These are phyloP conservation scores for Columba guinea DNA, from an alignment of 2,797 vertebrate genomes.

Conservation along the genomic window DNA sequence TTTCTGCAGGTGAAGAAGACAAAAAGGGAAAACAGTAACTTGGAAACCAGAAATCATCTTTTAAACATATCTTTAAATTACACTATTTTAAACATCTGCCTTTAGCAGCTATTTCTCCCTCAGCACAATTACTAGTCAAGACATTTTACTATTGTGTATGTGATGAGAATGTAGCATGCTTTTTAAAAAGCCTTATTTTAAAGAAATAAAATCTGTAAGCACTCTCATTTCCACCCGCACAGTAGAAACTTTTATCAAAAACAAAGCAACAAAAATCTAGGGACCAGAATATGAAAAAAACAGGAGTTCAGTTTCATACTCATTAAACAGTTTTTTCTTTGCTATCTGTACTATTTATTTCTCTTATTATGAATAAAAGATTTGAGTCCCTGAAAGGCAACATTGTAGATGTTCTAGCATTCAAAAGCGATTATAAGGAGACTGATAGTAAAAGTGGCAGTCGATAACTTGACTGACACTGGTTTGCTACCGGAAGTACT, in stretches of 20 bases:
- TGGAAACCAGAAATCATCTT: slow-evolving; percentile 18
- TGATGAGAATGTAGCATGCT: not conserved
- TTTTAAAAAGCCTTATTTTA: slow-evolving; percentile 48
- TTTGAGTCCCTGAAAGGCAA: not conserved
- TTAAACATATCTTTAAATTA: slow-evolving; percentile 32
- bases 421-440: not conserved
- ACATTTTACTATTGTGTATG: not conserved
- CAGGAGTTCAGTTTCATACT: not conserved
- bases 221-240: slow-evolving; percentile 18
- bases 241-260: slow-evolving; percentile 22
- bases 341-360: slow-evolving; percentile 2
- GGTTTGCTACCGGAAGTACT: not conserved
- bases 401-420: not conserved
- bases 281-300: not conserved
- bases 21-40: not conserved
- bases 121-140: slow-evolving; percentile 2
- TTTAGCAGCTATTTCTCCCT: slow-evolving; percentile 19
- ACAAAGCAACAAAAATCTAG: slow-evolving; percentile 10
- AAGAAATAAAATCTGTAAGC: slow-evolving; percentile 46
- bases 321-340: not conserved
- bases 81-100: slow-evolving; percentile 32
- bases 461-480: not conserved
- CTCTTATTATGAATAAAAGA: not conserved
- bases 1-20: not conserved
- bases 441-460: not conserved